Percentiles rank a stretch among this genome's conserved stretches.
Conservation (phyloP, 2,113 vertebrate genomes). For the Phylloscopus trochilus region DNA sequence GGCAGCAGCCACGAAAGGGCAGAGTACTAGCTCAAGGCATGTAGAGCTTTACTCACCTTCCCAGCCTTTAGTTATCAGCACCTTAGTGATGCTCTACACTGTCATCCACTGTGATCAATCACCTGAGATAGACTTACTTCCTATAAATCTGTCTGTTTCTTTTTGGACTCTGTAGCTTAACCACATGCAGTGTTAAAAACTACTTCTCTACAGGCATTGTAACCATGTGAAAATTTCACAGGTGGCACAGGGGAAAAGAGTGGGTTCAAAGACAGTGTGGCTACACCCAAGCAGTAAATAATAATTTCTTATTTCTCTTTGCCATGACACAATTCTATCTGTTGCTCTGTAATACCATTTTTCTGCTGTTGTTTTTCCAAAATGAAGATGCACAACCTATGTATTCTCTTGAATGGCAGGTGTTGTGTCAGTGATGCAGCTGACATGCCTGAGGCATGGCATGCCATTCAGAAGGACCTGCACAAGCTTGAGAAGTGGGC, state of each 20-base stretch:
- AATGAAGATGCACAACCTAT: not conserved
- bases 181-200: not conserved
- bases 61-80: not conserved
- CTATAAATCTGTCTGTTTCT: not conserved
- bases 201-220: not conserved
- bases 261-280: not conserved
- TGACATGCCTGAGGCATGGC: fast-evolving
- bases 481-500: not conserved
- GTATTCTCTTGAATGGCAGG: not conserved
- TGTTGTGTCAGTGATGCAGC: not conserved
- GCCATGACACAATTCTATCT: not conserved
- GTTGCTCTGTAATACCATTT: not conserved
- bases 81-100: not conserved
- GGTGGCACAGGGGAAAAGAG: not conserved
- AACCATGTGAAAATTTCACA: not conserved
- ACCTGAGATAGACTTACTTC: not conserved
- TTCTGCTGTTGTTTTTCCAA: not conserved
- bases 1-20: not conserved
- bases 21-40: not conserved
- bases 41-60: not conserved
- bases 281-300: not conserved
- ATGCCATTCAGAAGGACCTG: not conserved
- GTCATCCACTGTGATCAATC: not conserved
- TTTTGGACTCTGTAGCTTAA: not conserved
- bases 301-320: not conserved